A percentile compares a stretch with the other conserved stretches of the same genome.
Conservation (phyloP, 2,888 invertebrate genomes). For the Monochamus alternatus region DNA sequence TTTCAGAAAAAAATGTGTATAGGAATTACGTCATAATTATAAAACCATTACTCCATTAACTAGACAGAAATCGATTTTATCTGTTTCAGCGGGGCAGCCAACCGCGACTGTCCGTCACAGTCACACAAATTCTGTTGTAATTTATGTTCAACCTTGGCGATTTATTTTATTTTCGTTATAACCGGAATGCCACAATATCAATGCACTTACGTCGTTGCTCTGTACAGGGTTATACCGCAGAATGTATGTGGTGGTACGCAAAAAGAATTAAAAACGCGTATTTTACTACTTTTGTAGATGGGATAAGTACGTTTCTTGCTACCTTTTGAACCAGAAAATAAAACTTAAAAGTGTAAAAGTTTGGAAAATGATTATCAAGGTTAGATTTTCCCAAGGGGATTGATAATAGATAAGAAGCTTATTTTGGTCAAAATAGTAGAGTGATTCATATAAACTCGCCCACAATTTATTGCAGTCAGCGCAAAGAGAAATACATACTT, state of each 20-base stretch:
- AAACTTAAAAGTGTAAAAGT: too few species aligned
- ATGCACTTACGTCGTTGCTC: conserved; percentile 36
- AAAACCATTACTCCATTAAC: conserved; percentile 48
- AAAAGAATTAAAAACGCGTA: not conserved
- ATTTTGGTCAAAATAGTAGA: too few species aligned
- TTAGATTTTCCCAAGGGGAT: too few species aligned
- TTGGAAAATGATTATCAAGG: too few species aligned
- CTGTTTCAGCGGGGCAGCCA: conserved; percentile 42
- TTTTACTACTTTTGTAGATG: not conserved
- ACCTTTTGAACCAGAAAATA: too few species aligned
- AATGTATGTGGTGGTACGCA: not conserved
- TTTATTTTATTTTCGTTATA: conserved; percentile 45
- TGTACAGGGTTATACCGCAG: not conserved
- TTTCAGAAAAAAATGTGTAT: conserved; percentile 28
- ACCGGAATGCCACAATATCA: conserved; percentile 48
- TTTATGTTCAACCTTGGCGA: conserved; percentile 52
- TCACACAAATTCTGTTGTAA: conserved; percentile 54
- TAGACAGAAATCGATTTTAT: conserved; percentile 49
- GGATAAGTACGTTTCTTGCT: too few species aligned
- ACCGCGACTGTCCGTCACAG: conserved; percentile 48
- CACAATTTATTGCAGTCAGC: too few species aligned
- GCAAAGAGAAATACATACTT: too few species aligned
- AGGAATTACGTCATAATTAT: conserved; percentile 45
- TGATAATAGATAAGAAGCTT: too few species aligned
- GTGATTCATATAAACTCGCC: too few species aligned